Base-by-base conservation (phyloP, 2,888 invertebrate species). In the Tiliacea citrago region DNA sequence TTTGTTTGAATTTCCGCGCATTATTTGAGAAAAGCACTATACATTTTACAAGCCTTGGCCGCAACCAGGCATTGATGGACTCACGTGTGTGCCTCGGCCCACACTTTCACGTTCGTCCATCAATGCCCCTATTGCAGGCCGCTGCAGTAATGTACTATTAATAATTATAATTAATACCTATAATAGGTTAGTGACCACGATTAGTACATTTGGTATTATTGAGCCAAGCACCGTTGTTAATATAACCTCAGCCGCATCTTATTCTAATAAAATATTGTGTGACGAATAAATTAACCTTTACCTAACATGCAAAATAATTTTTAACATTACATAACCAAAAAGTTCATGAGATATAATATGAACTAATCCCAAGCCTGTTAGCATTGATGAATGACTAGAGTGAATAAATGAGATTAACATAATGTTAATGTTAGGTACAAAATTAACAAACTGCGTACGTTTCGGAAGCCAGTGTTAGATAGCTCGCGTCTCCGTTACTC, bases 381-480 rank as follows among this genome's bases (percentile, higher is more conserved):
- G 84, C 73, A 73, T 73, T 79, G 69, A 75, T 77, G 75, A 68
- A 77, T 69, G 61, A 72, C 68, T 58, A 66, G 61, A 83, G 83
- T 73, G 79, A 78, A 60, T 82, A 71, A 79, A 87, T 86, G 77
- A 79, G 67, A 81, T 66, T 83, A 73, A 80, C 66, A 71, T 77
- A 80, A 84, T 83, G 91, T 94, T 77, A 80, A 84, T 83, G 91
- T 94, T 94, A 95, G 90, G 84, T 90, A 94, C 92, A 94, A 94
- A 93, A 94, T 94, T 92, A 91, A 92, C 88, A 91, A 92, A 91
- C 78, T 94, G 92, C 96, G 92, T 96, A 96, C 96, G 93, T 96
- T 93, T 93, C 86, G 88, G 93, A 94, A 94, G 95, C 93, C 93
- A 90, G 90, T 92, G 92, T 93, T 93, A 94, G 93, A 94, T 93